A percentile compares a stretch with the other conserved stretches of the same genome.
Evolutionary conservation across 2,113 vertebrate species (phyloP).

Genomic region (Poicephalus gulielmi): DNA sequence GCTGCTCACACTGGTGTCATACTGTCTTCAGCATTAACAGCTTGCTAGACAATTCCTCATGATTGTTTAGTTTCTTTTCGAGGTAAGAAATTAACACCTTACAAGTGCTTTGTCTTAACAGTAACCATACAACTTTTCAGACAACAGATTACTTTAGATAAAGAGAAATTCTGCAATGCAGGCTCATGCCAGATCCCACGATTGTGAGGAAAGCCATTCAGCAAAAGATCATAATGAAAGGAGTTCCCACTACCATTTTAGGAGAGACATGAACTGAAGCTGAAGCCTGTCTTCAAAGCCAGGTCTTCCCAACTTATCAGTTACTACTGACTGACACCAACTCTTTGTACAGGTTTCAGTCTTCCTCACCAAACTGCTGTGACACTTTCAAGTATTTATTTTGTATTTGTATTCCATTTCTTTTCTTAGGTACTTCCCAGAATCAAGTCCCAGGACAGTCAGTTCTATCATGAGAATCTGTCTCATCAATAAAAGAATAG

Average conservation of each 20-base stretch:
- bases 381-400: not conserved
- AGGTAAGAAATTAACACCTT: not conserved
- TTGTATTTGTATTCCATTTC: not conserved
- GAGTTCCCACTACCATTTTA: not conserved
- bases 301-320: not conserved
- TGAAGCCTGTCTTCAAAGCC: not conserved
- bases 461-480: not conserved
- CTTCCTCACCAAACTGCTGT: not conserved
- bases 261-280: not conserved
- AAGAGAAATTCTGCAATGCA: not conserved
- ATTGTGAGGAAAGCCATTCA: not conserved
- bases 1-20: not conserved
- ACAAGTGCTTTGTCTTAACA: not conserved
- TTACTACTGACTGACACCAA: not conserved
- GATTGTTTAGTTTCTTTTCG: not conserved
- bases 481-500: not conserved
- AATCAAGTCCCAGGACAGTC: not conserved
- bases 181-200: not conserved
- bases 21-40: not conserved
- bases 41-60: not conserved
- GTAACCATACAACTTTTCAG: accelerated
- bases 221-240: not conserved
- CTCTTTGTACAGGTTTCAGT: not conserved
- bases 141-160: not conserved
- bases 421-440: not conserved